Percentiles rank a stretch among this genome's conserved stretches.
Conservation (phyloP, 2,888 invertebrate genomes). For the Leptarthrus brevirostris region DNA sequence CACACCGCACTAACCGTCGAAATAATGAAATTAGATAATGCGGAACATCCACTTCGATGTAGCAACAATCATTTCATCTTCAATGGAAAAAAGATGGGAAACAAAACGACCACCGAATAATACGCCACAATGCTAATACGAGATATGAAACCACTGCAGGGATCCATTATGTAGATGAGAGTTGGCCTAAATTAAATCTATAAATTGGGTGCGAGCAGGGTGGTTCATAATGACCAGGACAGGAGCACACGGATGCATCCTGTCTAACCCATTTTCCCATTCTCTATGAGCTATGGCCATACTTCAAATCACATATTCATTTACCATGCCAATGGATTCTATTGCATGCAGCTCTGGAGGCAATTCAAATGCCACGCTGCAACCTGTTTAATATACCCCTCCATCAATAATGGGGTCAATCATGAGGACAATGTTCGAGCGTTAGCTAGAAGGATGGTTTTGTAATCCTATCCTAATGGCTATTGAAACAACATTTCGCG, state of each 20-base stretch:
- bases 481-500: not conserved
- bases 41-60: conserved; percentile 1
- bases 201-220: conserved; percentile 55
- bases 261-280: conserved; percentile 22
- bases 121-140: conserved; percentile 46
- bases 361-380: conserved; percentile 33
- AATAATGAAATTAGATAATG: conserved; percentile 37
- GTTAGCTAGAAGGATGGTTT: conserved; percentile 16
- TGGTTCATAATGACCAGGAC: conserved; percentile 30
- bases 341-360: not conserved
- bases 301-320: conserved; percentile 45
- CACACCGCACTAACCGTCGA: not conserved
- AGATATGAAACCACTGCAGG: conserved; percentile 56
- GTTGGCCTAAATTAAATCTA: conserved; percentile 56
- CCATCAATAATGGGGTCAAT: conserved; percentile 45
- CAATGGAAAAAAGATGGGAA: conserved; percentile 31
- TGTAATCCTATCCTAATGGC: conserved; percentile 8
- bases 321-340: conserved; percentile 16
- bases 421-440: conserved; percentile 36
- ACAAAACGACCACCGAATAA: conserved; percentile 1
- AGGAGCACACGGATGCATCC: conserved; percentile 23
- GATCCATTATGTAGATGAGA: conserved; percentile 58
- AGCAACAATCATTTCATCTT: conserved; percentile 16
- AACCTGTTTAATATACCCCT: conserved; percentile 41
- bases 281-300: conserved; percentile 4